Evolutionary conservation across 2,888 invertebrate species (phyloP), one percentile per base, ranked within the genome.

Genomic region (Eudasyphora cyanicolor): DNA sequence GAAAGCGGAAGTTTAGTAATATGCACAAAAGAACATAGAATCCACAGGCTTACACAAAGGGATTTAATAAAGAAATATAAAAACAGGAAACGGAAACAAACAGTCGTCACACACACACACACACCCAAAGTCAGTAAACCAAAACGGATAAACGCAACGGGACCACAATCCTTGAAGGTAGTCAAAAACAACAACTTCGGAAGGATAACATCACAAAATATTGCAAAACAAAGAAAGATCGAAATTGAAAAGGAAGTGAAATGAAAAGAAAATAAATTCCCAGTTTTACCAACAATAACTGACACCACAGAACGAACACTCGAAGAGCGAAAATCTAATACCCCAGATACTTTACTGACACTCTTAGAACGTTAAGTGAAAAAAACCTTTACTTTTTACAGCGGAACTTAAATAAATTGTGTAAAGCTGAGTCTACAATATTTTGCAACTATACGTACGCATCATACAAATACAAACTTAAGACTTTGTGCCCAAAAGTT

Each of bases 51-150:
- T 12, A 49, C 12, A 51, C 60, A 64, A 29, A 12, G 12, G 10
- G 14, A 27, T 27, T 24, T 12, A 1, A 38, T 38, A 27, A 62
- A 62, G 38, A 29, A 35, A 24, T 49, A n/a, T n/a, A 45, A 74
- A 35, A 71, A 45, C 60, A 75, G 45, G 45, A 74, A 78, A 71
- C 42, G 14, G 69, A 76, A 42, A 14, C 49, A 76, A 42, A 14
- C 49, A 78, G 69, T 32, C 29, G 35, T 38, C 45, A 71, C 2
- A 60, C 17, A 74, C 42, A 62, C 19, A 76, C 29, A 54, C 75
- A 29, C n/a, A 29, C 49, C 24, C 17, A 38, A 27, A 42, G 32
- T 10, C n/a, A 27, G 19, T 21, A 17, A 3, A 14, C 12, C 42
- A 32, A n/a, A 54, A 62, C 17, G 32, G 29, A n/a, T 1, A 32